Percentiles rank a stretch among this genome's conserved stretches.
These are phyloP conservation scores for Actenoides hombroni DNA, from an alignment of 2,113 vertebrate species.

Conservation along the genomic window DNA sequence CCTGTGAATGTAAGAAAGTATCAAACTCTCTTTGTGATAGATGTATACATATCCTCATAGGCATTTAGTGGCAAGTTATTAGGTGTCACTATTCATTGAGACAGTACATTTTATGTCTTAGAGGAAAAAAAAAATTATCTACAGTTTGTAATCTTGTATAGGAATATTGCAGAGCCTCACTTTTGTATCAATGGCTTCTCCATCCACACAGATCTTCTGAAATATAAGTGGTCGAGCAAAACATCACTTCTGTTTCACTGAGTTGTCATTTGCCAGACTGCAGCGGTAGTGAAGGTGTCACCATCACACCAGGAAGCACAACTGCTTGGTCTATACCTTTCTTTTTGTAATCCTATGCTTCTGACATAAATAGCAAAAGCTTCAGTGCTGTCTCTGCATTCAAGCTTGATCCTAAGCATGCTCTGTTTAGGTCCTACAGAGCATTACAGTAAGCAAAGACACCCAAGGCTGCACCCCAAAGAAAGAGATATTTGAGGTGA, in stretches of 20 bases:
- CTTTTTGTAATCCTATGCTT: background rate
- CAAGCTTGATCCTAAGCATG: background rate
- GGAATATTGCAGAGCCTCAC: background rate
- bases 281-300: background rate
- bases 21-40: background rate
- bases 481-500: background rate
- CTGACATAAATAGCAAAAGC: background rate
- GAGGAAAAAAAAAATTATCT: background rate
- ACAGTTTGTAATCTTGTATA: background rate
- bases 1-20: background rate
- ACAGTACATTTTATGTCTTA: slow-evolving; percentile 15
- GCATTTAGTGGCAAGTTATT: slow-evolving; percentile 50
- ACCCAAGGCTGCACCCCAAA: background rate
- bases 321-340: fast-evolving
- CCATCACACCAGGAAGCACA: fast-evolving
- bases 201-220: background rate
- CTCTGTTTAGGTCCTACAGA: background rate
- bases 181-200: background rate
- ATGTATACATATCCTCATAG: background rate
- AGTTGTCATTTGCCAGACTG: background rate
- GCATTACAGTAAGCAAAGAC: background rate
- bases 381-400: background rate
- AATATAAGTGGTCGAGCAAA: background rate
- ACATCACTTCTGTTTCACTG: background rate
- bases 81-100: slow-evolving; percentile 52